Conservation (phyloP, 1,140 invertebrate genomes). For the Achroia grisella region DNA sequence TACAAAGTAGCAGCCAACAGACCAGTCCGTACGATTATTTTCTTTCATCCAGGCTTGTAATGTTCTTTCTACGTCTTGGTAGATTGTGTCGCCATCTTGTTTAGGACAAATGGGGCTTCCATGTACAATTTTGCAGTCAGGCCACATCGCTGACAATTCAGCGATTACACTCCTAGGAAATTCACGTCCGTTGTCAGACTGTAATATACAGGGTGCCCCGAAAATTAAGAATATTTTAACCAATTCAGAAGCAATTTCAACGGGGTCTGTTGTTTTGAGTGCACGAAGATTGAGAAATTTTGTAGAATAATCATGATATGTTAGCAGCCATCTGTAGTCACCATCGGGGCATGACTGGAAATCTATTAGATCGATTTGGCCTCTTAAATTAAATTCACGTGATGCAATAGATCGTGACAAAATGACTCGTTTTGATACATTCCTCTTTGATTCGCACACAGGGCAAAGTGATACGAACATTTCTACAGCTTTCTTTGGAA, state of each 20-base stretch:
- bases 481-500: conserved; percentile 1
- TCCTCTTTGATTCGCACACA: neutral
- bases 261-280: neutral
- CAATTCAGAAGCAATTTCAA: neutral
- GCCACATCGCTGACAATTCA: neutral
- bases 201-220: neutral
- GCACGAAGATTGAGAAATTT: neutral
- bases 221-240: neutral
- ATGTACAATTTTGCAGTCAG: neutral
- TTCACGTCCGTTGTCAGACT: neutral
- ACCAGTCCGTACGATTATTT: conserved; percentile 1
- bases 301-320: neutral
- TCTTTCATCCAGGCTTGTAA: neutral
- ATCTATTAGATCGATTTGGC: conserved; percentile 1
- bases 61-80: neutral
- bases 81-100: neutral
- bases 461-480: neutral
- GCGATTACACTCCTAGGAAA: too few species aligned
- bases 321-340: conserved; percentile 3
- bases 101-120: neutral
- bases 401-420: too few species aligned
- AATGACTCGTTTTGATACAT: too few species aligned
- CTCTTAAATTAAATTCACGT: neutral
- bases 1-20: conserved; percentile 16
- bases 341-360: neutral